Evolutionary conservation across 2,113 vertebrate genomes (phyloP).

Genomic region (Gorsachius goisagi): DNA sequence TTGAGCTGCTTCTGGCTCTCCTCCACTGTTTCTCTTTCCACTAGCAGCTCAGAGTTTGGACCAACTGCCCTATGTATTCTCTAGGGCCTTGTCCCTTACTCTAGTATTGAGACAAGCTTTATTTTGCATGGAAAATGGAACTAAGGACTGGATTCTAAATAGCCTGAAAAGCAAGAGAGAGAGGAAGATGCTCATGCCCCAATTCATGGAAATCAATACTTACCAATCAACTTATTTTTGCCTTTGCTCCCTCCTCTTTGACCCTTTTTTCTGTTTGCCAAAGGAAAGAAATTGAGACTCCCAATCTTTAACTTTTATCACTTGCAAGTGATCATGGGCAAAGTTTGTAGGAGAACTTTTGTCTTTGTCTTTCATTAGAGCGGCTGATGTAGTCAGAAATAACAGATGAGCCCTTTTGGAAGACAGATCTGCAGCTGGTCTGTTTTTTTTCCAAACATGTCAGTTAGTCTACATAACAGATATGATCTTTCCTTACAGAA

Average conservation of each 20-base stretch:
- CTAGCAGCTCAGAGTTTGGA: neutral
- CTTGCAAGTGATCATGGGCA: neutral
- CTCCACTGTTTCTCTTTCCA: neutral
- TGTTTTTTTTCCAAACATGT: neutral
- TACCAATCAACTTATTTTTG: neutral
- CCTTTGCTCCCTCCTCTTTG: neutral
- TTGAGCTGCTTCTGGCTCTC: neutral
- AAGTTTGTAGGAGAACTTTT: conserved; percentile 4
- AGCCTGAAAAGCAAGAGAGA: neutral
- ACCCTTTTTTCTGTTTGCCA: neutral
- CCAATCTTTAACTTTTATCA: neutral
- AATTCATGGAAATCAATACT: neutral
- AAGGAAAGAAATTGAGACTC: neutral
- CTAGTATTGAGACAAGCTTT: neutral
- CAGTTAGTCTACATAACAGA: conserved; percentile 22
- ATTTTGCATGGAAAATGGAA: neutral
- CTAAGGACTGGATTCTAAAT: neutral
- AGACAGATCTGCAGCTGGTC: neutral
- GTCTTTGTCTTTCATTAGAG: neutral
- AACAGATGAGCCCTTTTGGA: conserved; percentile 21
- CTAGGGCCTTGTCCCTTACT: neutral
- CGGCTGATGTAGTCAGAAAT: neutral
- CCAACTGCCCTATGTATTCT: neutral
- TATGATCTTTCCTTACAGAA: neutral
- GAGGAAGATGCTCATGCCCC: neutral